A percentile compares a stretch with the other conserved stretches of the same genome.
phyloP scores from a whole-genome alignment of 2,113 vertebrate species.

The Orycteropus afer region DNA sequence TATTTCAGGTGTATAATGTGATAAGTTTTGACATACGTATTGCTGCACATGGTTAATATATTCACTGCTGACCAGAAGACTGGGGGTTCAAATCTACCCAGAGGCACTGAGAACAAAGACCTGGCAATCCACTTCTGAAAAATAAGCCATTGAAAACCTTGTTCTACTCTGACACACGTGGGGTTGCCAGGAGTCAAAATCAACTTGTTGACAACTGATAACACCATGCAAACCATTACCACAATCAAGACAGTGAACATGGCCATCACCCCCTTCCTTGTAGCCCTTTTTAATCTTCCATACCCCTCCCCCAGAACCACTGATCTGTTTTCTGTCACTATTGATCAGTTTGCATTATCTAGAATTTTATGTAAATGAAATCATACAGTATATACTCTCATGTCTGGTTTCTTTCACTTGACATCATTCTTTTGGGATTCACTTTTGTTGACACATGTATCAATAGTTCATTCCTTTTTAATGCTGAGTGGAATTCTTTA shows the following conservation, averaged over 20 bases:
- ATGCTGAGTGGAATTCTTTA: no score
- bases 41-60: background rate
- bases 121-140: no score
- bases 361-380: background rate
- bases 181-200: no score
- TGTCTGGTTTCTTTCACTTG: background rate
- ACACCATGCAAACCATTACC: background rate
- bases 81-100: background rate
- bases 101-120: no score
- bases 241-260: background rate
- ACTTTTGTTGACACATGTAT: background rate
- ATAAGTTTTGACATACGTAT: background rate
- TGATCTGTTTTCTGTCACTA: background rate
- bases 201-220: no score
- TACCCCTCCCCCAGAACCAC: background rate
- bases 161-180: no score
- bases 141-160: no score
- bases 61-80: background rate
- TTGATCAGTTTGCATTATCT: background rate
- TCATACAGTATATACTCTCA: accelerated
- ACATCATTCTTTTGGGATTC: background rate
- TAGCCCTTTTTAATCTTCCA: background rate
- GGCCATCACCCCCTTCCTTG: background rate
- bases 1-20: background rate
- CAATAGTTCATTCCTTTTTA: background rate